Base-by-base conservation (phyloP, 1,140 invertebrate species). In the Drosophila willistoni region DNA sequence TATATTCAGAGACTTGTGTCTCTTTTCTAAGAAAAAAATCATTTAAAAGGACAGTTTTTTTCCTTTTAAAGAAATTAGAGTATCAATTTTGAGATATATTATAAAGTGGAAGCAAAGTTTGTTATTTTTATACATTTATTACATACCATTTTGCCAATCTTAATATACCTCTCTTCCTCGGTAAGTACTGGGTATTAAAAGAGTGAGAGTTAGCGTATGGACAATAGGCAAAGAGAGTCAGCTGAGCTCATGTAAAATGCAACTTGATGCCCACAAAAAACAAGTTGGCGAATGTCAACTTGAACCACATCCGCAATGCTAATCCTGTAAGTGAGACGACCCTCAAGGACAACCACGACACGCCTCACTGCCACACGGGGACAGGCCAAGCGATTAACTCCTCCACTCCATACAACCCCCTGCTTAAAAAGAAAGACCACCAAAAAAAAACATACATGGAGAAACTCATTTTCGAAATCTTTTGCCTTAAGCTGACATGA, bases 401-500 rank as follows among this genome's bases (percentile, higher is more conserved):
- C 76, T 29, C 29, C 29, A 29, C 29, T 29, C 29, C 29, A 29
- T 29, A 29, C 29, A 79, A 75, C 76, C 69, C 68, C 51, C 22
- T 17, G 34, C 39, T 22, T 2, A 36, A 14, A 63, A 14, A 25
- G 13, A 39, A 59, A 65, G 42, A 17, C 6, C 17, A 44, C 14
- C 42, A 19, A 19, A 19, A 14, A 2, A 7, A 25, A 22, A 22
- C 2, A 17, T 25, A 25, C 7, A 47, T 17, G 19, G 14, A 14
- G 6, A 34, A 54, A 64, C 47, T 25, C 9, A n/a, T 25, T 29
- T 17, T 7, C 34, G 42, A 60, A 75, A 71, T 70, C 73, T 73
- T 71, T 61, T 42, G 34, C 64, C 56, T 13, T 87, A 86, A 86
- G 82, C 83, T 68, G 83, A 86, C 82, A 86, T 87, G 84, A 87